phyloP scores from a whole-genome alignment of 2,113 vertebrate genomes.

The Morone saxatilis region DNA sequence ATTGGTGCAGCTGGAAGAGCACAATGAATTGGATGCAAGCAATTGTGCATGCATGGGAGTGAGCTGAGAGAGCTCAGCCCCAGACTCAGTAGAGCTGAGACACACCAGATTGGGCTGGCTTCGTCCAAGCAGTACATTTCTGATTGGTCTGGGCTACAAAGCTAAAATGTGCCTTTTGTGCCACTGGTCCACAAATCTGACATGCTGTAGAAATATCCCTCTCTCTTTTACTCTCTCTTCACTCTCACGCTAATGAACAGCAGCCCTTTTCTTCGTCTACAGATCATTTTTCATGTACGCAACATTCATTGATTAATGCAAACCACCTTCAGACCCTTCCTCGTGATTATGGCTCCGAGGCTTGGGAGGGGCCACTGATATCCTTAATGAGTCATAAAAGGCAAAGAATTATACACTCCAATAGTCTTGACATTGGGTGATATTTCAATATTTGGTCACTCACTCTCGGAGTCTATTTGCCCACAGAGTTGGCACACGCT shows the following conservation, averaged over 20 bases:
- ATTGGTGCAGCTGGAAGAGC: constrained; percentile 69
- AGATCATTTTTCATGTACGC: constrained; percentile 64
- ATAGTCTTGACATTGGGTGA: constrained; percentile 61
- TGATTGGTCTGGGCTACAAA: constrained; percentile 70
- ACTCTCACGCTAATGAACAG: constrained; percentile 52
- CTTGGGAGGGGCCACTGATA: constrained; percentile 53
- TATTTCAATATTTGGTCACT: constrained; percentile 77
- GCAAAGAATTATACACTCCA: constrained; percentile 61
- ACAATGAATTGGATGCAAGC: constrained; percentile 69
- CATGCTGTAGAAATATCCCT: constrained; percentile 16
- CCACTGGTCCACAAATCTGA: constrained; percentile 45
- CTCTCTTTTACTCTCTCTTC: constrained; percentile 7
- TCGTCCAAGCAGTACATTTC: constrained; percentile 67
- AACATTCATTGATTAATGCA: constrained; percentile 69
- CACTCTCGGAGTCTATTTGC: constrained; percentile 71
- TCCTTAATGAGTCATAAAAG: constrained; percentile 70
- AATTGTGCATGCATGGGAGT: constrained; percentile 71
- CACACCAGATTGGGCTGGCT: constrained; percentile 65
- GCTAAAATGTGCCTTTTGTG: constrained; percentile 69
- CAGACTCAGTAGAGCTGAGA: constrained; percentile 64
- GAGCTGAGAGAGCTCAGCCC: constrained; percentile 58
- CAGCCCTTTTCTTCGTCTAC: constrained; percentile 38
- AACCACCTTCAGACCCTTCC: constrained; percentile 56
- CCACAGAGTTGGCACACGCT: constrained; percentile 61
- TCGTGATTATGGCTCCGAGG: constrained; percentile 65